Evolutionary conservation across 2,888 invertebrate species (phyloP).

Genomic region (Acrocera orbiculus): DNA sequence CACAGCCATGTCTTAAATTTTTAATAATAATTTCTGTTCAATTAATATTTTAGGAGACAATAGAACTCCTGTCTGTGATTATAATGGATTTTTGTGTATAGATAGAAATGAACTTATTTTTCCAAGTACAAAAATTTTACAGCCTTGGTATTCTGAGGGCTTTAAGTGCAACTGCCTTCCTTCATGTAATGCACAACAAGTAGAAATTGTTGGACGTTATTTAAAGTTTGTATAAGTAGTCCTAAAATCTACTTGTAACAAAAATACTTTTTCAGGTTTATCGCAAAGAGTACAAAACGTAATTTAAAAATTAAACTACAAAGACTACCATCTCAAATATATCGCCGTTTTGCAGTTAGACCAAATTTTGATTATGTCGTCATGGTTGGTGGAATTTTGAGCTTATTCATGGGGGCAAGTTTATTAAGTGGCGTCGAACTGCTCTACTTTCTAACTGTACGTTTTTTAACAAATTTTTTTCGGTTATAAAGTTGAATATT

Average conservation of each 20-base stretch:
- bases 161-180: conserved; percentile 47
- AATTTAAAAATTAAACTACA: conserved; percentile 15
- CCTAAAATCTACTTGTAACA: too few species aligned
- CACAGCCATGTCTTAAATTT: too few species aligned
- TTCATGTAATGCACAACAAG: conserved; percentile 51
- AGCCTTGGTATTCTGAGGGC: conserved; percentile 39
- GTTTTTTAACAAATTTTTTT: too few species aligned
- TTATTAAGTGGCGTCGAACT: conserved; percentile 40
- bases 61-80: conserved; percentile 33
- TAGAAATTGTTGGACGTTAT: conserved; percentile 28
- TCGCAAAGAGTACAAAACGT: neutral
- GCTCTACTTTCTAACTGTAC: too few species aligned
- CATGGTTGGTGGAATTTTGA: conserved; percentile 40
- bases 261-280: neutral
- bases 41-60: conserved; percentile 10
- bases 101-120: conserved; percentile 34
- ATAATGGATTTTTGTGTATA: conserved; percentile 44
- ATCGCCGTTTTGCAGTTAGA: conserved; percentile 33
- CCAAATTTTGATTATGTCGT: conserved; percentile 32
- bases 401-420: conserved; percentile 42
- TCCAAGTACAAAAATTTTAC: conserved; percentile 33
- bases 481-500: too few species aligned
- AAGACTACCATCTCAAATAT: conserved; percentile 28
- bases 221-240: conserved; percentile 4
- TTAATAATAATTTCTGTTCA: too few species aligned